Evolutionary conservation across 2,797 vertebrate genomes (phyloP).

Genomic region (Chanos chanos): DNA sequence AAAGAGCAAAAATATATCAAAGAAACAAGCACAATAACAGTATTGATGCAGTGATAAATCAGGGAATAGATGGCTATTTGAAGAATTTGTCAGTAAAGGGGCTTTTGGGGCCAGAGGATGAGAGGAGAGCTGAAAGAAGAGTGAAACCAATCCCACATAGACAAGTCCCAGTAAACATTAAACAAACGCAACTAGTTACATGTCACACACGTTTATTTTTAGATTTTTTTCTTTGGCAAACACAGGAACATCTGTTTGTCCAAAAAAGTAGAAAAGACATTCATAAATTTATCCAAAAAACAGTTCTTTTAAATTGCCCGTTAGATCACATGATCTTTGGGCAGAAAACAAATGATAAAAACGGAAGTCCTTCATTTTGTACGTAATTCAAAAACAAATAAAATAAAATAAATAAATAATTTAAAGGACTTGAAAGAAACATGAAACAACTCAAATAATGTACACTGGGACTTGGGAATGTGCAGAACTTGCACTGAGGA

Average conservation of each 20-base stretch:
- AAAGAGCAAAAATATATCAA: conserved; percentile 23
- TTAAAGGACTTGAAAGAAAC: too few relatives aligned
- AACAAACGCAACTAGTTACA: background rate
- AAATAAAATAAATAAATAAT: conserved; percentile 77
- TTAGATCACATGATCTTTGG: background rate
- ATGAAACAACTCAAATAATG: too few relatives aligned
- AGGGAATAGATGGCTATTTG: background rate
- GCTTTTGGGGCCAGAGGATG: background rate
- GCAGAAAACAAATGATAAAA: conserved; percentile 45
- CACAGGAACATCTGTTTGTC: background rate
- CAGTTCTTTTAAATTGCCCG: conserved; percentile 19
- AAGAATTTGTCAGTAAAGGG: background rate
- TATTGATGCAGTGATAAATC: background rate
- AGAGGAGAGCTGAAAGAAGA: background rate
- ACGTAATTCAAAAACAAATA: conserved; percentile 38
- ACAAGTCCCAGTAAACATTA: background rate
- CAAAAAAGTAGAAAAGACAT: conserved; percentile 25
- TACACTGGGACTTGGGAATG: too few relatives aligned
- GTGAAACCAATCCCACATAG: background rate
- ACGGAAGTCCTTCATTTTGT: conserved; percentile 49
- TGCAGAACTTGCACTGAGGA: too few relatives aligned
- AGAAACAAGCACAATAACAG: conserved; percentile 16
- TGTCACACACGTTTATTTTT: conserved; percentile 56
- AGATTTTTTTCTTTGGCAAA: conserved; percentile 18
- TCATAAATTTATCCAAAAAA: conserved; percentile 11